These are phyloP conservation scores for Aldabrachelys gigantea DNA, from an alignment of 2,113 vertebrate genomes.

Conservation along the genomic window DNA sequence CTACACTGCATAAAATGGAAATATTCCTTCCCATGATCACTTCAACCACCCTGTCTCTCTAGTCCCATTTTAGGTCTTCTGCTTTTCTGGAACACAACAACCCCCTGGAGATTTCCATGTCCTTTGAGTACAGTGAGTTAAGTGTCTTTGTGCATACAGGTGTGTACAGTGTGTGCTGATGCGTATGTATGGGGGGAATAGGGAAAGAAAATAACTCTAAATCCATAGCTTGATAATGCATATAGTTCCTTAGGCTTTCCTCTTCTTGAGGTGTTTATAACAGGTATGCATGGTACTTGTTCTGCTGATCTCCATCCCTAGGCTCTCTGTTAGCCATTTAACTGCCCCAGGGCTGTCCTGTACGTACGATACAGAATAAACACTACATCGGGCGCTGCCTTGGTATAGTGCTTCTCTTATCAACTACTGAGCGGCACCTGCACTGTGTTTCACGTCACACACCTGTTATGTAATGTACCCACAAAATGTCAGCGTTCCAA, in stretches of 20 bases:
- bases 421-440: neutral
- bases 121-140: neutral
- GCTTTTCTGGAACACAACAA: conserved; percentile 11
- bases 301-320: neutral
- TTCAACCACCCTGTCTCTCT: neutral
- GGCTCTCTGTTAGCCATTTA: neutral
- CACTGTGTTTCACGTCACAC: neutral
- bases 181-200: neutral
- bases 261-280: neutral
- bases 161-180: neutral
- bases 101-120: neutral
- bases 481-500: neutral
- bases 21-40: neutral
- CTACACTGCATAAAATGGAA: neutral
- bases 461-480: neutral
- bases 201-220: conserved; percentile 15
- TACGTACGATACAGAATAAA: neutral
- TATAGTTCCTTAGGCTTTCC: neutral
- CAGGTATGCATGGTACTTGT: neutral
- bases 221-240: neutral
- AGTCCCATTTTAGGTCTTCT: neutral
- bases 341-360: neutral
- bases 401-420: neutral
- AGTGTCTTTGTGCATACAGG: neutral
- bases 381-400: neutral